Percentiles rank a stretch among this genome's conserved stretches.
Evolutionary conservation across 2,113 vertebrate genomes (phyloP).

Genomic region (Gymnarchus niloticus): DNA sequence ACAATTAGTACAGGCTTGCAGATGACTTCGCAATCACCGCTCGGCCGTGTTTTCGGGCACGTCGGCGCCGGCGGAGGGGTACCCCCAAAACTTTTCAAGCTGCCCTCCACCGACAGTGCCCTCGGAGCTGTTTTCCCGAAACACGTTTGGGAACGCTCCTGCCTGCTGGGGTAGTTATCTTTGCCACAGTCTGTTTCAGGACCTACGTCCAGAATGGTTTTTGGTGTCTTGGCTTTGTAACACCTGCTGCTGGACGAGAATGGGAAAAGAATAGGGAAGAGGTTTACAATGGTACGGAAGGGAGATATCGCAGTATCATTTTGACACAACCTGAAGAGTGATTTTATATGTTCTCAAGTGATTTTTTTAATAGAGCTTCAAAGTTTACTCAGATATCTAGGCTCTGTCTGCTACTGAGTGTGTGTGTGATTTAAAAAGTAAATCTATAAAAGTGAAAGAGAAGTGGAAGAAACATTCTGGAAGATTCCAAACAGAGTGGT

Average conservation of each 20-base stretch:
- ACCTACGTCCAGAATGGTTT: neutral
- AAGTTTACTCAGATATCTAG: neutral
- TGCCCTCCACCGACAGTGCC: neutral
- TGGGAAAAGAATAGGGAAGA: neutral
- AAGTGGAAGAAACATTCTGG: slow-evolving; percentile 23
- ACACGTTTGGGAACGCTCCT: neutral
- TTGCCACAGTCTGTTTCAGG: neutral
- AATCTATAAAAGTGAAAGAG: neutral
- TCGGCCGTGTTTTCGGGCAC: slow-evolving; percentile 69
- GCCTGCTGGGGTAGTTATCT: too few relatives aligned
- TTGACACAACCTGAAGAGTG: neutral
- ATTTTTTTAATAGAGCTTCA: slow-evolving; percentile 45
- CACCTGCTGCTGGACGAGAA: neutral
- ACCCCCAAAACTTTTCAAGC: slow-evolving; percentile 29
- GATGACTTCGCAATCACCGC: slow-evolving; percentile 81
- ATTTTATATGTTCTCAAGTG: neutral
- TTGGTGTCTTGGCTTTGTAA: neutral
- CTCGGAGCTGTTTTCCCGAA: neutral
- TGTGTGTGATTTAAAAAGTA: slow-evolving; percentile 1
- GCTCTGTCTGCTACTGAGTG: slow-evolving; percentile 26
- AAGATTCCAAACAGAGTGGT: slow-evolving; percentile 47
- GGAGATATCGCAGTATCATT: slow-evolving; percentile 1
- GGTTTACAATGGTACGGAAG: neutral
- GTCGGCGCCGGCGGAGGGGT: slow-evolving; percentile 58
- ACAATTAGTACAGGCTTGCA: slow-evolving; percentile 86